Evolutionary conservation across 2,888 invertebrate genomes (phyloP).

Genomic region (Heliconius cydno): DNA sequence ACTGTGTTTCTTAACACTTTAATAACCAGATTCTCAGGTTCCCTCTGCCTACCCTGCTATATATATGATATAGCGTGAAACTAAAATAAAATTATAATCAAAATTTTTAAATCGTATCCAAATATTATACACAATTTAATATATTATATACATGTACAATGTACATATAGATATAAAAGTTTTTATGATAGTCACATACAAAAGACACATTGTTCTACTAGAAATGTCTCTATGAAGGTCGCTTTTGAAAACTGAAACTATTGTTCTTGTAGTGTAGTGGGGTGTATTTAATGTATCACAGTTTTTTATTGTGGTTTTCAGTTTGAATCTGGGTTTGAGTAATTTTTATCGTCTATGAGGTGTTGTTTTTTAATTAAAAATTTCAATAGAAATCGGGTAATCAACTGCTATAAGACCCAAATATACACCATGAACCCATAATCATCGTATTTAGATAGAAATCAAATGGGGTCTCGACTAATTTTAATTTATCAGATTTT

Average conservation of each 20-base stretch:
- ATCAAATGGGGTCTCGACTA: no score
- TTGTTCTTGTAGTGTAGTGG: slow-evolving; percentile 8
- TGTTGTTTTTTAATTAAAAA: not conserved
- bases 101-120: not conserved
- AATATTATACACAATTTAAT: not conserved
- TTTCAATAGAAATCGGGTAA: no score
- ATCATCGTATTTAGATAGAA: no score
- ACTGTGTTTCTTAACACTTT: no score
- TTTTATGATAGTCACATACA: slow-evolving; percentile 13
- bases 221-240: slow-evolving; percentile 19
- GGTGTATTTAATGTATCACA: not conserved
- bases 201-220: slow-evolving; percentile 15
- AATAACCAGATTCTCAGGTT: no score
- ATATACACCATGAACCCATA: no score
- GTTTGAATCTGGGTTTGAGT: not conserved
- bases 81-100: no score
- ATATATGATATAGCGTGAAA: no score
- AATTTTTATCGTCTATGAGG: no score
- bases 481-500: no score
- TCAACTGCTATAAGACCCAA: no score
- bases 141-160: not conserved
- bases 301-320: not conserved
- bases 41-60: no score
- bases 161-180: not conserved
- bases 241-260: slow-evolving; percentile 8